A percentile compares a stretch with the other conserved stretches of the same genome.
phyloP scores from a whole-genome alignment of 2,797 vertebrate genomes.

The Acomys russatus region DNA sequence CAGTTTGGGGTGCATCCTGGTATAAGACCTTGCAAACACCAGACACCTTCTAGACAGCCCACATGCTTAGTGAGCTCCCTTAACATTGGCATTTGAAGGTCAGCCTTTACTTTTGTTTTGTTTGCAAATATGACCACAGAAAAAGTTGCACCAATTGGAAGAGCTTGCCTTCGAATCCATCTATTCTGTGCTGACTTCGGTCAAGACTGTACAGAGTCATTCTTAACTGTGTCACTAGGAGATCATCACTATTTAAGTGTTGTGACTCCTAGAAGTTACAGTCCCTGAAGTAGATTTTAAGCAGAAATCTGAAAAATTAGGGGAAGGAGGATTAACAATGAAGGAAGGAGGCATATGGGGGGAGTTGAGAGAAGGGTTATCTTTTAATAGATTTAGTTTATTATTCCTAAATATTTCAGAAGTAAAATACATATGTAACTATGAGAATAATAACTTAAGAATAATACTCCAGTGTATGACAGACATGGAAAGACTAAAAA shows the following conservation, averaged over 20 bases:
- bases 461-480: not conserved
- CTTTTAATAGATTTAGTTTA: not conserved
- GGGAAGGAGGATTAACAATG: not conserved
- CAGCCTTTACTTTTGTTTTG: not conserved
- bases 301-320: not conserved
- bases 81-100: not conserved
- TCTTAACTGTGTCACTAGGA: conserved; percentile 61
- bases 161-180: not conserved
- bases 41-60: too few relatives aligned
- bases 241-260: conserved; percentile 44
- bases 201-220: not conserved
- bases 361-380: not conserved
- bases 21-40: too few relatives aligned
- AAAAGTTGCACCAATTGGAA: conserved; percentile 47
- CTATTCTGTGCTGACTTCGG: conserved; percentile 30
- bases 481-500: not conserved
- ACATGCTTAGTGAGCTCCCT: too few relatives aligned
- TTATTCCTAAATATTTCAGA: not conserved
- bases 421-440: not conserved
- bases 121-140: not conserved
- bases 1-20: too few relatives aligned
- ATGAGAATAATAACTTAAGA: not conserved
- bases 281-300: not conserved
- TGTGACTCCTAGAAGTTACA: conserved; percentile 71
- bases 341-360: not conserved